Percentiles rank a stretch among this genome's conserved stretches.
phyloP scores from a whole-genome alignment of 2,113 vertebrate species.

The Cinclus cinclus region DNA sequence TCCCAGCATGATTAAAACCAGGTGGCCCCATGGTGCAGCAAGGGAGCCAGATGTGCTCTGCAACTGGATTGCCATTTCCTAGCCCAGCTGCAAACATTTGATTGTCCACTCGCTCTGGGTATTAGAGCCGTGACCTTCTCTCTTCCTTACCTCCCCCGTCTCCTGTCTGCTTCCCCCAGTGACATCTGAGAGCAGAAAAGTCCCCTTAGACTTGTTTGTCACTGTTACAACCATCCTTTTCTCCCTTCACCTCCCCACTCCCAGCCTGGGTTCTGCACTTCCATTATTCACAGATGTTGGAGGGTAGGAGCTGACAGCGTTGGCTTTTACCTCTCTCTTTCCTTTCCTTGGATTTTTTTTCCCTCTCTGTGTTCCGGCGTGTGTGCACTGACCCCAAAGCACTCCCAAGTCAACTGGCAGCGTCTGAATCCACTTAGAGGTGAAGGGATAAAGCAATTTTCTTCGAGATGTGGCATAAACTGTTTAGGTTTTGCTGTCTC shows the following conservation, averaged over 20 bases:
- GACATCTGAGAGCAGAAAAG: conserved; percentile 69
- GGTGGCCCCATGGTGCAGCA: background rate
- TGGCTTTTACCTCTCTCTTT: conserved; percentile 45
- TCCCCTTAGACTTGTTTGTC: conserved; percentile 63
- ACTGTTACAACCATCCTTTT: conserved; percentile 41
- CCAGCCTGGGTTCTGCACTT: background rate
- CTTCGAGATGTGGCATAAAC: conserved; percentile 70
- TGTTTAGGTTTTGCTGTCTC: conserved; percentile 72
- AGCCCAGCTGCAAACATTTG: conserved; percentile 77
- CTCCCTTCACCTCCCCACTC: background rate
- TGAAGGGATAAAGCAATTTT: conserved; percentile 76
- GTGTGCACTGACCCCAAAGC: conserved; percentile 67
- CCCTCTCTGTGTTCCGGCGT: background rate
- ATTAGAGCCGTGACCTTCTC: conserved; percentile 74
- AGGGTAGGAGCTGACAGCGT: conserved; percentile 44
- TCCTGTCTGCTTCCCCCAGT: conserved; percentile 58
- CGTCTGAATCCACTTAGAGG: conserved; percentile 77
- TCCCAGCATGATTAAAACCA: conserved; percentile 11
- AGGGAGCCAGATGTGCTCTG: conserved; percentile 46
- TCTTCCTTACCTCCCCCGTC: conserved; percentile 64
- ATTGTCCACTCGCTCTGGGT: conserved; percentile 62
- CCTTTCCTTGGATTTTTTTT: background rate
- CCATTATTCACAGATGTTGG: conserved; percentile 69
- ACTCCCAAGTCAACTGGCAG: conserved; percentile 70
- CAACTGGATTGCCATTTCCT: conserved; percentile 31